Evolutionary conservation across 2,797 vertebrate genomes (phyloP), one percentile per base, ranked within the genome.

Genomic region (Etheostoma nigrum): DNA sequence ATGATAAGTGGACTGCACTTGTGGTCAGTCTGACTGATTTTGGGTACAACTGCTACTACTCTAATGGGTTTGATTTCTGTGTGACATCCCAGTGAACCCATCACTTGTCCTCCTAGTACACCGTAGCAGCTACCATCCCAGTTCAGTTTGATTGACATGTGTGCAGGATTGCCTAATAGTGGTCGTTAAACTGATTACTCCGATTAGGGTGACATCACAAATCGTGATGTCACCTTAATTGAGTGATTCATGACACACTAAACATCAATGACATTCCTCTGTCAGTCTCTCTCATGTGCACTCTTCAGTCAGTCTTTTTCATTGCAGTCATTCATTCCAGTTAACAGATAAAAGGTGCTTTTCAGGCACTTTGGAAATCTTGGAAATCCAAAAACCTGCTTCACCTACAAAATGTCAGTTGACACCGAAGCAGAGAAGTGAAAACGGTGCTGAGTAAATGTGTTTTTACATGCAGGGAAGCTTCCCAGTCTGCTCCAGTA

Each of bases 131-230:
- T 57, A 57, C 36, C 51, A 15, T 36, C 33, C 1, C 15, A 3
- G 27, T 72, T 58, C 15, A 3, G 27, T 72, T 58, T 85, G 80
- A 88, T 62, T 86, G 79, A 74, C 76, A 45, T n/a, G 7, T 74
- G 62, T 40, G 54, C 19, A 49, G 48, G 63, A 74, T 49, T 64
- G 71, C 49, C 42, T 78, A 62, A 73, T 71, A 62, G 49, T 49
- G 54, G 64, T 73, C 77, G 81, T 87, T 86, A 81, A 59, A 53
- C 1, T 53, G 48, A 79, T 83, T 65, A 78, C 15, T 40, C 49
- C 60, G 51, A 84, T 84, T 67, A 62, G 45, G 1, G 42, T 30
- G 65, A 74, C 80, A 73, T 67, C 30, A 47, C 27, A 27, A 27
- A 3, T 27, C 27, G 27, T 27, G 27, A 27, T 27, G 5, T 30